Base-by-base conservation (phyloP, 1,140 invertebrate genomes). In the Laupala kohalensis region DNA sequence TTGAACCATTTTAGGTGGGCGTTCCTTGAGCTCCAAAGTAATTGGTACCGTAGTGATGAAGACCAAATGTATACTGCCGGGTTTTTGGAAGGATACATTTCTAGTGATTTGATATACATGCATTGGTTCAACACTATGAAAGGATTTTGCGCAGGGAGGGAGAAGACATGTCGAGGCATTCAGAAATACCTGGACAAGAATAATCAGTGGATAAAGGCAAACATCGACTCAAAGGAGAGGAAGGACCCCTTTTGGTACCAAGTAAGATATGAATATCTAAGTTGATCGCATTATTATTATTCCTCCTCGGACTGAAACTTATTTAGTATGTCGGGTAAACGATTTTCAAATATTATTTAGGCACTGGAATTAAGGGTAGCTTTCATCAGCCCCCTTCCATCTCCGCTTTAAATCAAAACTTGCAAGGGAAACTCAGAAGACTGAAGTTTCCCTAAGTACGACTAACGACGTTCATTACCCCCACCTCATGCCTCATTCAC, bases 1-100 rank as follows among this genome's bases (percentile, higher is more conserved):
- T 53, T 53, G 1, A 53, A 0, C 37, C 37, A 53, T 53, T 53
- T 2, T 72, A 88, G 87, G 28, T 88, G 86, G 86, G 84, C 83
- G 5, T 86, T 82, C 75, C 74, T 88, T 3, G 85, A 87, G 74
- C 74, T 88, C 2, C 79, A 83, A 70, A 83, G 86, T 5, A 81
- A 83, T 73, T 71, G 74, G 12, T 74, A 79, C 25, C 79, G 74
- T 66, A 75, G 77, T 27, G 84, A 86, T 80, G 81, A 83, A 71
- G 77, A 83, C 53, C 89, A 91, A 78, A 87, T 87, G 0, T 89
- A 86, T 77, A 84, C 85, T 23, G 89, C 89, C 5, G 90, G 90
- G 6, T 82, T 86, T 70, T 78, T 86, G 4, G 90, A 91, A 78
- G 89, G 88, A 0, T 83, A 77, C 73, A 77, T 87, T 23, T 87